A percentile compares a stretch with the other conserved stretches of the same genome.
phyloP scores from a whole-genome alignment of 2,113 vertebrate species.

The Scytalopus superciliaris region DNA sequence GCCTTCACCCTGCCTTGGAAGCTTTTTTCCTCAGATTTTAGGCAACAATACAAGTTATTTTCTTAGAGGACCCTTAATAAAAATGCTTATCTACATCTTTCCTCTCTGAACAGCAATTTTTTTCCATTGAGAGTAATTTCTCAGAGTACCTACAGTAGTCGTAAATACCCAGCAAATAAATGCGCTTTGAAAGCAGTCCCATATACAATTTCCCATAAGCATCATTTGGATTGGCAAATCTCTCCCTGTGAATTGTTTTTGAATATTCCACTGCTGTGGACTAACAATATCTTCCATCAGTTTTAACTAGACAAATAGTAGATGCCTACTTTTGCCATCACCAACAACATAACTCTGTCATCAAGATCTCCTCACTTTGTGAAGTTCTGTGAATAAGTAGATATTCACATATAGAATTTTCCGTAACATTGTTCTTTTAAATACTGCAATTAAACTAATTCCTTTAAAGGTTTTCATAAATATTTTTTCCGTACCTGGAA shows the following conservation, averaged over 20 bases:
- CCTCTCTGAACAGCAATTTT: neutral
- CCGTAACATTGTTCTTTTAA: neutral
- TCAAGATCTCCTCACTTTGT: neutral
- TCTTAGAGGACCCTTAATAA: neutral
- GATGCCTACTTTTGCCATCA: neutral
- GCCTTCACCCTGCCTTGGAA: too few species aligned
- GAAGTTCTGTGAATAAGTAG: neutral
- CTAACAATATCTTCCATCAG: neutral
- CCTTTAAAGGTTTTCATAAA: constrained; percentile 21
- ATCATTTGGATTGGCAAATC: neutral
- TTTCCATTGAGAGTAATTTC: neutral
- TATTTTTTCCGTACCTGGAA: neutral
- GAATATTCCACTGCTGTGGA: neutral
- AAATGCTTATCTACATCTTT: neutral
- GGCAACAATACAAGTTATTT: neutral
- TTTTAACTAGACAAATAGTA: neutral
- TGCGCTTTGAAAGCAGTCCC: neutral
- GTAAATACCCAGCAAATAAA: neutral
- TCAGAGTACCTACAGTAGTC: neutral
- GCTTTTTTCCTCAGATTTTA: too few species aligned
- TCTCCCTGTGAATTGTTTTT: neutral
- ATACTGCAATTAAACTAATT: neutral
- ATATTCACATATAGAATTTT: neutral
- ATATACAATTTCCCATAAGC: neutral
- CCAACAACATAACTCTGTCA: neutral